These are phyloP conservation scores for Numenius arquata DNA, from an alignment of 2,113 vertebrate species.

Conservation along the genomic window DNA sequence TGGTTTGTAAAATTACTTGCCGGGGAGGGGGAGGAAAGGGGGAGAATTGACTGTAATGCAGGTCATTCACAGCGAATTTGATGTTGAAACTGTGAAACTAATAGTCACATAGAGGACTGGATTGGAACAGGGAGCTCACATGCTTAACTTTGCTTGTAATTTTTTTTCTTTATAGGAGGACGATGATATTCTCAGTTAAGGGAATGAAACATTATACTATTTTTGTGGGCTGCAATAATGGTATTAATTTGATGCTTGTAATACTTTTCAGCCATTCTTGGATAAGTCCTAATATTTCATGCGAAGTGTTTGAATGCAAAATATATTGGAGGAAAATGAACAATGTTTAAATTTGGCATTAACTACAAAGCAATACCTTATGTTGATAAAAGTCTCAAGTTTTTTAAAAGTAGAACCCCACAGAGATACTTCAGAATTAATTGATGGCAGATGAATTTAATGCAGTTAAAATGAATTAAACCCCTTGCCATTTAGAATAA, in stretches of 20 bases:
- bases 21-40: accelerated
- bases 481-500: conserved; percentile 26
- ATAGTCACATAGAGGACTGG: neutral
- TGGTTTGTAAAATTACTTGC: neutral
- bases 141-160: neutral
- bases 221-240: neutral
- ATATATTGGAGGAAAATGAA: conserved; percentile 10
- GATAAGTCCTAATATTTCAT: neutral
- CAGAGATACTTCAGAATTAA: conserved; percentile 13
- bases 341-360: conserved; percentile 6
- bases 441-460: conserved; percentile 35
- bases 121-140: neutral
- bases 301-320: neutral
- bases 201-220: neutral
- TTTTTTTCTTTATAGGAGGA: neutral
- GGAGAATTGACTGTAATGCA: neutral
- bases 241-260: neutral
- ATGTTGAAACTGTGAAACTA: neutral
- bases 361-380: neutral
- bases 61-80: neutral
- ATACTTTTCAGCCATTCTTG: neutral
- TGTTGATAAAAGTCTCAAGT: conserved; percentile 44
- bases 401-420: conserved; percentile 24
- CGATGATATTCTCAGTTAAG: neutral
- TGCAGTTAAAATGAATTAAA: conserved; percentile 44